phyloP scores from a whole-genome alignment of 2,888 invertebrate species.

The Lamellibrachia satsuma region DNA sequence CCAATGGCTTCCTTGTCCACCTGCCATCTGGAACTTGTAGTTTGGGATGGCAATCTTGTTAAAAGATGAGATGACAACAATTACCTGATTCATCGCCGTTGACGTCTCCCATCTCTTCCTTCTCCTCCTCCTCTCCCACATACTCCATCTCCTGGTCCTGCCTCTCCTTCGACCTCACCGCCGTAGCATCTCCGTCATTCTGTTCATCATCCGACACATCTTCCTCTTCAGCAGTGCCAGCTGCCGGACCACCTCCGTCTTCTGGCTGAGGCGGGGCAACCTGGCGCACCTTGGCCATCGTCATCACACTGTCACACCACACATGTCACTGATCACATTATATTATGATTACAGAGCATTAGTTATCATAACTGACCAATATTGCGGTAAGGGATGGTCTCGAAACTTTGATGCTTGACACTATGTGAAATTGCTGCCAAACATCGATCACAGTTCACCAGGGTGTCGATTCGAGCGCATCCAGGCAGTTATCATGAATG shows the following conservation, averaged over 20 bases:
- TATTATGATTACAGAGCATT: too few species aligned
- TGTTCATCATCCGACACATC: conserved; percentile 68
- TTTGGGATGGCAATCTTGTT: too few species aligned
- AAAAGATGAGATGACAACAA: not conserved
- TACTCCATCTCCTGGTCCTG: conserved; percentile 57
- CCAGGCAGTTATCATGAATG: too few species aligned
- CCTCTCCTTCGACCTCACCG: conserved; percentile 54
- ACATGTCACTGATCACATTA: not conserved
- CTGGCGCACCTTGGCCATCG: not conserved
- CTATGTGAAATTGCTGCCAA: too few species aligned
- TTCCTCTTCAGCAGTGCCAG: conserved; percentile 66
- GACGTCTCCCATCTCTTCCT: conserved; percentile 46
- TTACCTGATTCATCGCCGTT: not conserved
- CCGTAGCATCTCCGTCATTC: conserved; percentile 77
- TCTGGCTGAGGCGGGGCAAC: not conserved
- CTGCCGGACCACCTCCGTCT: conserved; percentile 38
- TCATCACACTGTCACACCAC: not conserved
- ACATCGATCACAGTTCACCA: too few species aligned
- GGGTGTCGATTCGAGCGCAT: too few species aligned
- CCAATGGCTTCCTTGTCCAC: too few species aligned
- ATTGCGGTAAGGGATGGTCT: too few species aligned
- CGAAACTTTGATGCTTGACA: too few species aligned
- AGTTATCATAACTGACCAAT: too few species aligned
- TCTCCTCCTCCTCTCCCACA: conserved; percentile 67
- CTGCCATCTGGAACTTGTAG: too few species aligned